Base-by-base conservation (phyloP, 2,113 vertebrate species). In the Apus apus region DNA sequence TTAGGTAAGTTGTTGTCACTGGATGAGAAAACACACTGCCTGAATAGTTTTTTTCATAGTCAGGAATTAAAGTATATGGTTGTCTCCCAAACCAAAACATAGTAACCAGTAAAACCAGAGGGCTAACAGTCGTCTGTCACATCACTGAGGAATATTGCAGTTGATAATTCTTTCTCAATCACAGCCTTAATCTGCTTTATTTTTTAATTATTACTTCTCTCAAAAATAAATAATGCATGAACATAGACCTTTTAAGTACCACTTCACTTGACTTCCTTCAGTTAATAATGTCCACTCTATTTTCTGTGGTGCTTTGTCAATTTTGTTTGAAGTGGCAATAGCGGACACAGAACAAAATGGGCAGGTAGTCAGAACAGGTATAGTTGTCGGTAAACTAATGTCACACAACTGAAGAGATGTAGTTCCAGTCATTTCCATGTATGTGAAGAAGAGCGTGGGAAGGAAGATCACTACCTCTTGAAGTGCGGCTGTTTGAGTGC, bases 331-430 rank as follows among this genome's bases (percentile, higher is more conserved):
- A 62, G 9, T 1, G 2, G 21, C 58, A 25, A 79, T 29, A 53
- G 11, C 6, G 74, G 51, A 13, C 1, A 4, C 0, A 57, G 38
- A 60, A 71, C 1, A 56, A 46, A 78, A 60, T 0, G 0, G 8
- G 5, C 27, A 46, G 5, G 1, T 46, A 85, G 48, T 48, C 56
- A 93, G 65, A 72, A 61, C 62, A 75, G 4, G 22, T 29, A 29
- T 6, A 51, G 7, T 13, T 4, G 0, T 20, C 58, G 23, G 14
- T 45, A 36, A 62, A 67, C 8, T 50, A 36, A 14, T 14, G 8
- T 45, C 8, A 27, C 1, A 5, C 22, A 68, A 48, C 27, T 60
- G 53, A 67, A 87, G 54, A 71, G 2, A 11, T 20, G 7, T 6
- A 82, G 68, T 11, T 78, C 13, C 14, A 82, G 26, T 29, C 5